Evolutionary conservation across 2,113 vertebrate genomes (phyloP).

Genomic region (Alethe castanea): DNA sequence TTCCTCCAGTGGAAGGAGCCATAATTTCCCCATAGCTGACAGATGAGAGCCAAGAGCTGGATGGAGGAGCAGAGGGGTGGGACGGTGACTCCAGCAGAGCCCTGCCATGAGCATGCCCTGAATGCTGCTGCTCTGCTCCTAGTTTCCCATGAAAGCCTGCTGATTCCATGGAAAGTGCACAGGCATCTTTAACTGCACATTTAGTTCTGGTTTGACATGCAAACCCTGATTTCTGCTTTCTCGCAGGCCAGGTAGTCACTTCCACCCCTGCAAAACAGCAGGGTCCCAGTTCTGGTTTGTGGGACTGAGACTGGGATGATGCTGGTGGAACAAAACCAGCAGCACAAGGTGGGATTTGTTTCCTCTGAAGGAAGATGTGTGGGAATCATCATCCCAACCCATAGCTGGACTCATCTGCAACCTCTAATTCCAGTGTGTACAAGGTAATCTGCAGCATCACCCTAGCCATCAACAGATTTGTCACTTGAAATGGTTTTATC

Average conservation of each 20-base stretch:
- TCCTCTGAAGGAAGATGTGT: neutral
- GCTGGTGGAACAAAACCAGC: neutral
- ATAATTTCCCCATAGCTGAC: fast-evolving
- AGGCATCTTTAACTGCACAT: neutral
- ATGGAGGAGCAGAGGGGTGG: neutral
- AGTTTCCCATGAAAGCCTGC: neutral
- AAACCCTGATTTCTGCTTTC: neutral
- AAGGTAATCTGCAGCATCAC: neutral
- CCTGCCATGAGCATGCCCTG: neutral
- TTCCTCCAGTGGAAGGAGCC: neutral
- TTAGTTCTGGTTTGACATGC: neutral
- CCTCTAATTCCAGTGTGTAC: neutral
- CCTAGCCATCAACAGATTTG: neutral
- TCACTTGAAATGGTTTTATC: neutral
- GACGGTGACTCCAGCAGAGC: neutral
- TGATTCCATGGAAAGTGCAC: neutral
- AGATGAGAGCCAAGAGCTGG: neutral
- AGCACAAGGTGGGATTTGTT: neutral
- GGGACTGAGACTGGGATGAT: fast-evolving
- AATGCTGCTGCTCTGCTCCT: neutral
- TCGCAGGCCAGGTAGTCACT: fast-evolving
- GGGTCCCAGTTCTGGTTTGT: fast-evolving
- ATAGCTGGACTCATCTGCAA: neutral
- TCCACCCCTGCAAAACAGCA: neutral
- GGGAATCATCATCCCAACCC: neutral